A percentile compares a stretch with the other conserved stretches of the same genome.
Evolutionary conservation across 2,888 invertebrate genomes (phyloP).

Genomic region (Ophion ellenae): DNA sequence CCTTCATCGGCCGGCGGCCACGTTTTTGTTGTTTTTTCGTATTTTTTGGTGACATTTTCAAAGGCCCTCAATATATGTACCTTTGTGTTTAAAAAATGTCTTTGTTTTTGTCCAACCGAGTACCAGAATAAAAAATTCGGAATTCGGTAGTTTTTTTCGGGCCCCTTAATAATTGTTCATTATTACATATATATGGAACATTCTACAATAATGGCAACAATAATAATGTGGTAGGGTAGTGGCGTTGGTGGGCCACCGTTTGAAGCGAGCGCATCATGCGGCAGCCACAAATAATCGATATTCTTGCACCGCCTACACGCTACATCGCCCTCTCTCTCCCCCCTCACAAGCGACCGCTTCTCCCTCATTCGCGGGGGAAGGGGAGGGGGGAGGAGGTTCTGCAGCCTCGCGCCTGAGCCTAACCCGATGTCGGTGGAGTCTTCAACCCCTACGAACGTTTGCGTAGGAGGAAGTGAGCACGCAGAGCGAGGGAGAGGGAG

Average conservation of each 20-base stretch:
- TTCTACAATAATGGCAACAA: not conserved
- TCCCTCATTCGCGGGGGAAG: not conserved
- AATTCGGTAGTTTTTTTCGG: too few species aligned
- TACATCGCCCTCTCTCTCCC: constrained; percentile 44
- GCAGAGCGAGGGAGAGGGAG: not conserved
- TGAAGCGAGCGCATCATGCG: constrained; percentile 70
- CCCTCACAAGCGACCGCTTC: not conserved
- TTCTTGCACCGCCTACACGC: constrained; percentile 76
- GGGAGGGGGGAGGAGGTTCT: constrained; percentile 22
- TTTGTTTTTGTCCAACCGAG: too few species aligned
- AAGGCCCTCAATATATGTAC: too few species aligned
- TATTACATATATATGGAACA: not conserved
- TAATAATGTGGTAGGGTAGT: constrained; percentile 10
- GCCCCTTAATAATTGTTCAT: too few species aligned
- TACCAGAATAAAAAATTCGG: too few species aligned
- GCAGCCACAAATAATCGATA: constrained; percentile 79
- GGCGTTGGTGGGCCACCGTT: constrained; percentile 54
- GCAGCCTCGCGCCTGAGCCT: constrained; percentile 48
- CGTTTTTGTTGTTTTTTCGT: too few species aligned
- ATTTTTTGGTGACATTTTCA: too few species aligned
- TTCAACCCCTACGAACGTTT: constrained; percentile 46
- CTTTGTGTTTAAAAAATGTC: too few species aligned
- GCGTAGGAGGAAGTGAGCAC: not conserved
- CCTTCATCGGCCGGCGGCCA: too few species aligned
- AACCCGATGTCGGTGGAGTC: constrained; percentile 46